phyloP scores from a whole-genome alignment of 2,113 vertebrate genomes.

The Gila orcuttii region DNA sequence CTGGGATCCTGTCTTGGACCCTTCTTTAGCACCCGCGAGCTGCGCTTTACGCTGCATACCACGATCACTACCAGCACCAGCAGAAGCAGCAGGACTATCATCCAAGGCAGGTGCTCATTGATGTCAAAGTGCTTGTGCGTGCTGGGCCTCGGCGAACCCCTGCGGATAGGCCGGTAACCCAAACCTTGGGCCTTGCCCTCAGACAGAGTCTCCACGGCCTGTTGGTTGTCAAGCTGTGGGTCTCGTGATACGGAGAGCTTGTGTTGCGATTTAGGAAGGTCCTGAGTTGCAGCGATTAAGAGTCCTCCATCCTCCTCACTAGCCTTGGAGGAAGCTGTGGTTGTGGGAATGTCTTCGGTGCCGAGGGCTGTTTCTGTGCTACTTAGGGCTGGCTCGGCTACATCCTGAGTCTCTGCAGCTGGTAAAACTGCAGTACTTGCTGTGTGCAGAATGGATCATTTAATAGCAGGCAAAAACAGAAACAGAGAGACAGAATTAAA shows the following conservation, averaged over 20 bases:
- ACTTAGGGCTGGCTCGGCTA: background rate
- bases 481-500: constrained; percentile 51
- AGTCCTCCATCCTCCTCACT: background rate
- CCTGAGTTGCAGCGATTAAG: constrained; percentile 17
- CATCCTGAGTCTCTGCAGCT: constrained; percentile 17
- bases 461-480: constrained; percentile 19
- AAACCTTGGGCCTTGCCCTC: constrained; percentile 62
- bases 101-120: constrained; percentile 97
- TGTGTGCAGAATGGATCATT: constrained; percentile 40
- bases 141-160: constrained; percentile 81
- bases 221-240: constrained; percentile 66
- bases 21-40: constrained; percentile 91
- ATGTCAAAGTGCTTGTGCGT: constrained; percentile 91
- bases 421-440: constrained; percentile 17
- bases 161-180: constrained; percentile 79
- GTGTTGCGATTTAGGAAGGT: constrained; percentile 57
- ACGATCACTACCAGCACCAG: constrained; percentile 92
- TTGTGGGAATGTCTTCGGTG: constrained; percentile 62
- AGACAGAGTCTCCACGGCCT: constrained; percentile 67
- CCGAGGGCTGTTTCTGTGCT: constrained; percentile 56
- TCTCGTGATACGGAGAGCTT: constrained; percentile 64
- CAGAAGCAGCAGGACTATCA: constrained; percentile 94
- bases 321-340: constrained; percentile 63
- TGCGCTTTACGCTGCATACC: constrained; percentile 91
- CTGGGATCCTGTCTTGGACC: constrained; percentile 94